A percentile compares a stretch with the other conserved stretches of the same genome.
Conservation (phyloP, 1,140 invertebrate species). For the Meloidogyne chitwoodi region DNA sequence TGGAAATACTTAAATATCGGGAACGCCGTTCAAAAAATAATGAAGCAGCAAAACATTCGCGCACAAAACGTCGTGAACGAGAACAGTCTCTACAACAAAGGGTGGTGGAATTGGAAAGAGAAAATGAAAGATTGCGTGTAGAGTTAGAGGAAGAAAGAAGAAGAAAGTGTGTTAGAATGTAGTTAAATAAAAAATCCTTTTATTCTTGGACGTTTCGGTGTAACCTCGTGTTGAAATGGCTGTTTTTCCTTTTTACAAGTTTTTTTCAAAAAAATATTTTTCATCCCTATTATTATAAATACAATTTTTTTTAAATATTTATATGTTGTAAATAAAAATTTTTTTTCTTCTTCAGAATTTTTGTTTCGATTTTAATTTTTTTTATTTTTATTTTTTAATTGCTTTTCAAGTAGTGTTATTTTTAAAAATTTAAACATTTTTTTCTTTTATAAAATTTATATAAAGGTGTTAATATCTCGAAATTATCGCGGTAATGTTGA, state of each 20-base stretch:
- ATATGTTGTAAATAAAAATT: too few species aligned
- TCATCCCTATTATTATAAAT: too few species aligned
- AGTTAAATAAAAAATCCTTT: neutral
- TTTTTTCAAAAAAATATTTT: neutral
- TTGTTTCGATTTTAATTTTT: too few species aligned
- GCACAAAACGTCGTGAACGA: constrained; percentile 27
- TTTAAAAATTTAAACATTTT: neutral
- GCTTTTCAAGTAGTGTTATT: too few species aligned
- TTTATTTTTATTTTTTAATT: too few species aligned
- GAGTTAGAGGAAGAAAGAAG: constrained; percentile 14
- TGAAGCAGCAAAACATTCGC: constrained; percentile 41
- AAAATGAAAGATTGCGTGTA: constrained; percentile 13
- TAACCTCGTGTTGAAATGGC: too few species aligned
- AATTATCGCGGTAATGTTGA: constrained; percentile 96
- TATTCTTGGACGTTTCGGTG: neutral
- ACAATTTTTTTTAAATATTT: too few species aligned
- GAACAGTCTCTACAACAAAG: constrained; percentile 18
- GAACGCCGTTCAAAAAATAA: constrained; percentile 33
- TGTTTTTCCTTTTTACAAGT: too few species aligned
- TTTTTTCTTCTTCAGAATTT: too few species aligned
- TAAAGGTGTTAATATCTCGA: constrained; percentile 76
- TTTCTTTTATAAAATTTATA: constrained; percentile 3
- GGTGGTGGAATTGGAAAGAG: constrained; percentile 7
- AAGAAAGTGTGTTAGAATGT: neutral
- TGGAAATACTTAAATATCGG: constrained; percentile 9